A percentile compares a stretch with the other conserved stretches of the same genome.
These are phyloP conservation scores for Virgularia gustaviana DNA, from an alignment of 92 coral and sea anemone genomes.

Conservation along the genomic window DNA sequence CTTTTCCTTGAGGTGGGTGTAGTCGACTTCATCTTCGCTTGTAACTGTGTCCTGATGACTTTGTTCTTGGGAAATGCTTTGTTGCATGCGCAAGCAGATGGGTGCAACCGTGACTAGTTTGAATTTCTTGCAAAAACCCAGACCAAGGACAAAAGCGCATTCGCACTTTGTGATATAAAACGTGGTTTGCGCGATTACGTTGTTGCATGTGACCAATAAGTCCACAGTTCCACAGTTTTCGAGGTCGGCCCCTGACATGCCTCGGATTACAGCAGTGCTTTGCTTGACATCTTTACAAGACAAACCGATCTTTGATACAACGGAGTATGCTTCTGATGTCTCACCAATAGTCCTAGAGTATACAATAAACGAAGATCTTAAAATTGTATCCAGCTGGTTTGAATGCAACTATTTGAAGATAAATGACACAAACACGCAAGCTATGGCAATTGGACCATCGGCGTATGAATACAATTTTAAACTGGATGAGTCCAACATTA, in stretches of 20 bases:
- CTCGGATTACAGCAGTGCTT: constrained; percentile 45
- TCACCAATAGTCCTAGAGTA: constrained; percentile 2
- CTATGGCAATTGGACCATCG: constrained; percentile 19
- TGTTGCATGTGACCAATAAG: constrained; percentile 50
- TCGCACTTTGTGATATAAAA: constrained; percentile 58
- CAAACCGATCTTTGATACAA: constrained; percentile 50
- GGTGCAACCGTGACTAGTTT: constrained; percentile 52
- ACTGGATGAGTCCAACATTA: constrained; percentile 23
- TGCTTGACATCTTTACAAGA: constrained; percentile 48
- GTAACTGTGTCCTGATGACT: constrained; percentile 59
- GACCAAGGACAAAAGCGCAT: constrained; percentile 63
- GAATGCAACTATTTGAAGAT: constrained; percentile 17
- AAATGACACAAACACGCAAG: constrained; percentile 18
- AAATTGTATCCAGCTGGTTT: constrained; percentile 17
- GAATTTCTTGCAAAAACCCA: constrained; percentile 56
- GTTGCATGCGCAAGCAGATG: constrained; percentile 58
- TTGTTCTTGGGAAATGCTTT: constrained; percentile 54
- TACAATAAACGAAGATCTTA: constrained; percentile 12
- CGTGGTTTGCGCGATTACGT: constrained; percentile 51
- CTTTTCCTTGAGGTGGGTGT: constrained; percentile 47
- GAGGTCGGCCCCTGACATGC: constrained; percentile 58
- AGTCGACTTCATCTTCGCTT: constrained; percentile 56
- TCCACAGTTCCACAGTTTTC: constrained; percentile 56
- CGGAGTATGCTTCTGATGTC: constrained; percentile 17
- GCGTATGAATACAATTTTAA: constrained; percentile 30